A percentile compares a stretch with the other conserved stretches of the same genome.
Conservation (phyloP, 2,113 vertebrate genomes). For the Aphelocoma coerulescens region DNA sequence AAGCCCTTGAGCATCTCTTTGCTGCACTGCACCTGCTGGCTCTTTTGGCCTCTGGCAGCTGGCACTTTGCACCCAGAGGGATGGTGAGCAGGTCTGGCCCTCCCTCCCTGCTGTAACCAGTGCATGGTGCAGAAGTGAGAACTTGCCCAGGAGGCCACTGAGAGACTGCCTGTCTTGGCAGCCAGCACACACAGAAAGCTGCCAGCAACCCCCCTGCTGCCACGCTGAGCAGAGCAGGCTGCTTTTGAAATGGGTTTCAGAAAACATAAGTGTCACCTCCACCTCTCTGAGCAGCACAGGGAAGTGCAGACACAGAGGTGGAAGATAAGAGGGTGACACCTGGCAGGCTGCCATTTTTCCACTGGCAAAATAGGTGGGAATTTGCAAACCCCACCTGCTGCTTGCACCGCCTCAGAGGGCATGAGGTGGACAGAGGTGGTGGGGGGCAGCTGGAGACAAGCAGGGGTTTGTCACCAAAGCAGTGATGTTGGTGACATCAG, state of each 20-base stretch:
- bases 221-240: fast-evolving
- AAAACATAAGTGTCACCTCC: fast-evolving
- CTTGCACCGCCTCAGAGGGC: fast-evolving
- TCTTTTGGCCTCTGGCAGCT: not conserved
- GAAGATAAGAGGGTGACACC: fast-evolving
- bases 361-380: not conserved
- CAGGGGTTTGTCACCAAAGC: not conserved
- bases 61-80: not conserved
- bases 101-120: fast-evolving
- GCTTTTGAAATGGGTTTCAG: not conserved
- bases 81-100: not conserved
- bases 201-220: not conserved
- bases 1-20: not conserved
- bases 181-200: not conserved
- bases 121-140: not conserved
- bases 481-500: fast-evolving
- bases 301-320: not conserved
- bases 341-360: not conserved
- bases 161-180: not conserved
- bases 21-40: not conserved
- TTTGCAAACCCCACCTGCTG: not conserved
- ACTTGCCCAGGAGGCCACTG: not conserved
- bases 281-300: not conserved
- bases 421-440: fast-evolving
- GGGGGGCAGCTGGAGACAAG: not conserved